A percentile compares a stretch with the other conserved stretches of the same genome.
phyloP scores from a whole-genome alignment of 2,797 vertebrate genomes.

The Tenualosa thibaudeaui region DNA sequence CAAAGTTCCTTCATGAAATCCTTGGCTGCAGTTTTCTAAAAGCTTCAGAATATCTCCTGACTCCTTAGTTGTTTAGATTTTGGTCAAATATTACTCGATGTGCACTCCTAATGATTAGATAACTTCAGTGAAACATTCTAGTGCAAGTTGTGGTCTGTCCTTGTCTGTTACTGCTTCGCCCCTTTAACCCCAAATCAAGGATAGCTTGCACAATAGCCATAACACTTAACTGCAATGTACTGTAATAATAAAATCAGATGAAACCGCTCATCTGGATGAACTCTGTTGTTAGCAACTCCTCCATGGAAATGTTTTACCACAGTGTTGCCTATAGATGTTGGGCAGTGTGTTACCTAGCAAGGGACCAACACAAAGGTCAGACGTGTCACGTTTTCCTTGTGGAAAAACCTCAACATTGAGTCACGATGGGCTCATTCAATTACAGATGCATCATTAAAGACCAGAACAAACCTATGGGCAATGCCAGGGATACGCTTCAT shows the following conservation, averaged over 20 bases:
- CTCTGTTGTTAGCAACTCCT: not conserved
- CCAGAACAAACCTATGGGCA: not conserved
- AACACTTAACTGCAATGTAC: not conserved
- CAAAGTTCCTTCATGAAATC: not conserved
- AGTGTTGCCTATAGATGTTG: not conserved
- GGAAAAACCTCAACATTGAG: not conserved
- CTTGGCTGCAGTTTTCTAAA: not conserved
- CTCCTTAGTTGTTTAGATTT: conserved; percentile 5
- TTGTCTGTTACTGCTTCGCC: not conserved
- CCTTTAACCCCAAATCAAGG: not conserved
- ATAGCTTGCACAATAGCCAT: not conserved
- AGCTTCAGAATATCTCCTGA: not conserved
- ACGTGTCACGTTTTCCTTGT: not conserved
- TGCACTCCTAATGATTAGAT: not conserved
- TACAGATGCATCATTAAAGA: not conserved
- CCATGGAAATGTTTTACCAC: not conserved
- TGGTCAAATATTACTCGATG: not conserved
- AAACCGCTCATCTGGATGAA: not conserved
- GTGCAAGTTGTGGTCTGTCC: not conserved
- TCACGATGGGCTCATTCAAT: not conserved
- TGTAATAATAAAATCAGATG: not conserved
- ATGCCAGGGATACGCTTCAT: not conserved
- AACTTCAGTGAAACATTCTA: not conserved
- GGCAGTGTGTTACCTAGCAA: not conserved
- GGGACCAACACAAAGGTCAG: not conserved